phyloP scores from a whole-genome alignment of 2,888 invertebrate species.

The Tiliacea citrago region DNA sequence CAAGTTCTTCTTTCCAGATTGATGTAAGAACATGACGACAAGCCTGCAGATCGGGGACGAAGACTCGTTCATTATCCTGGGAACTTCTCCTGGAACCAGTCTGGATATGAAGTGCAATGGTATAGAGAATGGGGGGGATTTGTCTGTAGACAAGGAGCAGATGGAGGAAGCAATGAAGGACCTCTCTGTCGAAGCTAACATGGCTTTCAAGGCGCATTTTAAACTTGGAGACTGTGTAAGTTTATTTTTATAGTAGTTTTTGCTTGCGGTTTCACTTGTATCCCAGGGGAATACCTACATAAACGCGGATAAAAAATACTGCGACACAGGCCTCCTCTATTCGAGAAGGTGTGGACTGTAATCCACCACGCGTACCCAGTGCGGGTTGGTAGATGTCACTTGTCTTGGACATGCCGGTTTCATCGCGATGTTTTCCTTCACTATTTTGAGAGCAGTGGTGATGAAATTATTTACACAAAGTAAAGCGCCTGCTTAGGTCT shows the following conservation, averaged over 20 bases:
- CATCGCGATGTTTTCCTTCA: too few relatives aligned
- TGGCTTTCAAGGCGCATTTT: constrained; percentile 86
- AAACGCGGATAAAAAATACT: background rate
- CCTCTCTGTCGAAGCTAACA: constrained; percentile 79
- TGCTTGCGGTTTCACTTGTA: background rate
- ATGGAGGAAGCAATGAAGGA: constrained; percentile 86
- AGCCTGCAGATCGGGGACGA: constrained; percentile 80
- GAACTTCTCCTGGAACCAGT: constrained; percentile 84
- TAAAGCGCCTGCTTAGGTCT: too few relatives aligned
- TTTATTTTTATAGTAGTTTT: constrained; percentile 48
- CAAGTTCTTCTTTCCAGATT: constrained; percentile 64
- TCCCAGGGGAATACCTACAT: background rate
- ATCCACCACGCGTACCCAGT: too few relatives aligned
- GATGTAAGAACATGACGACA: constrained; percentile 77
- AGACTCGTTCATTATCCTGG: constrained; percentile 87
- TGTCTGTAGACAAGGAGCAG: constrained; percentile 73
- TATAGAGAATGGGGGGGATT: constrained; percentile 67
- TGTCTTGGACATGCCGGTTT: too few relatives aligned
- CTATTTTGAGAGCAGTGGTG: too few relatives aligned
- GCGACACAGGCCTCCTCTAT: too few relatives aligned
- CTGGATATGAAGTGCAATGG: constrained; percentile 81
- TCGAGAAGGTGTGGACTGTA: too few relatives aligned
- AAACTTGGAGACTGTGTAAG: constrained; percentile 84
- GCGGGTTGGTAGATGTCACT: too few relatives aligned
- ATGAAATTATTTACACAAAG: too few relatives aligned